Base-by-base conservation (phyloP, 2,888 invertebrate species). In the Zonitis immaculata region DNA sequence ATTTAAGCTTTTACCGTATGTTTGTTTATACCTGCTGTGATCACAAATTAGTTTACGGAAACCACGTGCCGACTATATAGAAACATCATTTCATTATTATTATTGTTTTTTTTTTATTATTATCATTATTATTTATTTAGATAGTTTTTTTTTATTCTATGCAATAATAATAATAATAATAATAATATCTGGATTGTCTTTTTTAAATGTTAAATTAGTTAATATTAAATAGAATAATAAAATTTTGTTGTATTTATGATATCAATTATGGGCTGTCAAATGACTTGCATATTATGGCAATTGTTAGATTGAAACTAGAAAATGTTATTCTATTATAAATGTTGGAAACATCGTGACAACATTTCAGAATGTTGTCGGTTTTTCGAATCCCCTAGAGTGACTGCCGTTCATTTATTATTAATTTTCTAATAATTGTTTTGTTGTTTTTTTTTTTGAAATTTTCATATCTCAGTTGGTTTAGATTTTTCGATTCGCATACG, bases 21-120 rank as follows among this genome's bases (percentile, higher is more conserved):
- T 81, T 81, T 80, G 79, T 79, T 79, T 79, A 78, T 74, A 72
- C 81, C 81, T 72, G 81, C 81, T 81, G 81, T 73, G 81, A 79
- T 78, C 80, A 81, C 80, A 81, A 81, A 81, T 81, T 81, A 79
- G 79, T 79, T 80, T 77, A 78, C 78, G 78, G 77, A 76, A 76
- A 75, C 76, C 71, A 71, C 71, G 71, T 69, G 70, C 71, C 70
- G 47, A 53, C 51, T 18, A 39, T n/a, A n/a, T n/a, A 39, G 39
- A 39, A 39, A 39, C 39, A 39, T 39, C 39, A 20, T 20, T 3
- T 39, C 18, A 30, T 1, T 4, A 8, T 35, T 3, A 3, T 35
- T 16, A 6, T 4, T 18, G 47, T 53, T 43, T 22, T 20, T 28
- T 18, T 43, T 35, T 25, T 25, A 9, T 22, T n/a, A n/a, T n/a